Base-by-base conservation (phyloP, 2,113 vertebrate species). In the Nycticebus coucang region DNA sequence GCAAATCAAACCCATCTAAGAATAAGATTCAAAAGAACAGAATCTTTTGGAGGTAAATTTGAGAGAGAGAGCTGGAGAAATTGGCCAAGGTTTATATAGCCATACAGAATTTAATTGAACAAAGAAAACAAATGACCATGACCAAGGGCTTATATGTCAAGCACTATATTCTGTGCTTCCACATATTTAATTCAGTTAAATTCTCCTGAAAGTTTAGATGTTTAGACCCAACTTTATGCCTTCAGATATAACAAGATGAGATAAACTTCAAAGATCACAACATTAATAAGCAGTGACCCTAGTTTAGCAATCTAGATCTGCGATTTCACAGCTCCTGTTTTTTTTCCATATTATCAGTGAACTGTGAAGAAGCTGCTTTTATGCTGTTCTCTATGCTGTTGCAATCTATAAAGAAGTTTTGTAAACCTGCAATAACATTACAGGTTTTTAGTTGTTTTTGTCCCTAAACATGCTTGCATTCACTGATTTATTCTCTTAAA, bases 91-190 rank as follows among this genome's bases (percentile, higher is more conserved):
- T 93, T 87, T 82, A 69, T 53, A 45, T 3, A 82, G 7, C 2
- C 74, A 94, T 75, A 72, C 5, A 91, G 37, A 94, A 92, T 60
- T 75, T 86, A 88, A 89, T 24, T 86, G 66, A 89, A 92, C 82
- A 88, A 8, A 35, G 45, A 93, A 72, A 91, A 81, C 4, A 79
- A 74, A 24, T 57, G 17, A n/a, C 4, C 1, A 7, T 50, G 26
- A 57, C 9, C 74, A 19, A 78, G 14, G 22, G 10, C 7, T 69
- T 22, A 62, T 78, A 72, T 75, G 19, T 69, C 22, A 74, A 22
- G 3, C 8, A 45, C 12, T 69, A 30, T 57, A 90, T 79, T 95
- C 22, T 81, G 21, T 80, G 21, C 94, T 84, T 86, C 68, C 35
- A 57, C 24, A 57, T 84, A 55, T 92, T 80, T 53, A 53, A 45